phyloP scores from a whole-genome alignment of 2,888 invertebrate species.

The Eulithis prunata region DNA sequence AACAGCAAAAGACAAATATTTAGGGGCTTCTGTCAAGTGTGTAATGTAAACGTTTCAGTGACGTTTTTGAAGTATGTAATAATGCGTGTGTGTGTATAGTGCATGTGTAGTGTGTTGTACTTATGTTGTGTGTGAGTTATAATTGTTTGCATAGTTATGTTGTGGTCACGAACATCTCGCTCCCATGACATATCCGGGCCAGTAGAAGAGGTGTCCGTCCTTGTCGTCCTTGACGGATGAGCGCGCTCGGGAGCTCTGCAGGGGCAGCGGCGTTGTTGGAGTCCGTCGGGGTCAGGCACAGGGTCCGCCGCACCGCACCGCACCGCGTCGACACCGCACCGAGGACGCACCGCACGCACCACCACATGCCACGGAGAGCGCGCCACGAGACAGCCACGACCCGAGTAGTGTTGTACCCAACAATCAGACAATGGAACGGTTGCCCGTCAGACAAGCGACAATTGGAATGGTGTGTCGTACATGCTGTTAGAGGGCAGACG shows the following conservation, averaged over 20 bases:
- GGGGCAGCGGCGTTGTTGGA: conserved; percentile 50
- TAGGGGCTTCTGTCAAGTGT: conserved; percentile 39
- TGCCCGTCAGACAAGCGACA: conserved; percentile 86
- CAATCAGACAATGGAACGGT: conserved; percentile 86
- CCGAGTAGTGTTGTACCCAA: conserved; percentile 85
- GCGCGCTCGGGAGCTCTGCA: conserved; percentile 92
- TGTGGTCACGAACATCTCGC: conserved; percentile 99
- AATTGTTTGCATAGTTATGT: conserved; percentile 68
- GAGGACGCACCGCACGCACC: conserved; percentile 48
- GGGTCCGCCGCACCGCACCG: conserved; percentile 38
- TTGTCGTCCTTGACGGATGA: conserved; percentile 99
- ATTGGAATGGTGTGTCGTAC: conserved; percentile 82
- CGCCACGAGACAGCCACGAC: conserved; percentile 84
- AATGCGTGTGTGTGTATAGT: conserved; percentile 40
- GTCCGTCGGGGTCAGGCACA: conserved; percentile 43
- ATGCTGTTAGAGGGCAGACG: conserved; percentile 81
- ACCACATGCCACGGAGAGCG: conserved; percentile 75
- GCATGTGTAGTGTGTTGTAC: conserved; percentile 28
- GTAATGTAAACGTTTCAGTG: conserved; percentile 35
- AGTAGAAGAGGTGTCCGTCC: conserved; percentile 99
- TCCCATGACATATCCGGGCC: conserved; percentile 99
- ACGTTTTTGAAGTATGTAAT: conserved; percentile 31
- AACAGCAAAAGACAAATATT: conserved; percentile 34
- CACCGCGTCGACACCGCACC: conserved; percentile 26
- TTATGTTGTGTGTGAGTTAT: conserved; percentile 39